Evolutionary conservation across 64 coral and sea anemone species (phyloP).

Genomic region (Hydrozoanthus tunicans): DNA sequence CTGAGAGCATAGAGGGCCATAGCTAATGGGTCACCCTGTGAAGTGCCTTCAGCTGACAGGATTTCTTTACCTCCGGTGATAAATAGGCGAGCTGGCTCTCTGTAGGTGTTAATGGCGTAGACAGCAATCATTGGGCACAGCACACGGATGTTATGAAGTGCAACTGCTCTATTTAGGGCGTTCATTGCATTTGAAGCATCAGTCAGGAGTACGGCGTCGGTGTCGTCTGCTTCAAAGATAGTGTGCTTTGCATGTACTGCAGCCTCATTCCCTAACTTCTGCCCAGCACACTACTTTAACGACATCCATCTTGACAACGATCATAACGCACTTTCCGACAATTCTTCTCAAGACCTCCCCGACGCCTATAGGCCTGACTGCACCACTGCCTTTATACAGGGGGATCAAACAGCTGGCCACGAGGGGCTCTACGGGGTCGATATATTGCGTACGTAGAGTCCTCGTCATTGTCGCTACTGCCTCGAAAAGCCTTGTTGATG

Average conservation of each 20-base stretch:
- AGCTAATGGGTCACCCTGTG: no score
- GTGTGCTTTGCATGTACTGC: background rate
- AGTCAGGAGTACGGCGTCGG: no score
- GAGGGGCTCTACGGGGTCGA: background rate
- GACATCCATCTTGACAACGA: no score
- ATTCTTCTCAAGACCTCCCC: no score
- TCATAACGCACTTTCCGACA: no score
- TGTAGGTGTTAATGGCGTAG: no score
- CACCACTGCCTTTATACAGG: background rate
- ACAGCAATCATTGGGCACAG: background rate
- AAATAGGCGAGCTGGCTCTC: constrained; percentile 3
- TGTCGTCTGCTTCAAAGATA: no score
- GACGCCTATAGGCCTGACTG: no score
- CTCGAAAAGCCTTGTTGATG: no score
- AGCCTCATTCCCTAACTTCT: constrained; percentile 21
- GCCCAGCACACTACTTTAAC: background rate
- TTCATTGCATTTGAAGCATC: background rate
- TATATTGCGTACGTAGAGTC: background rate
- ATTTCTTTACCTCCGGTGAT: constrained; percentile 20
- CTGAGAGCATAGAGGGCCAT: background rate
- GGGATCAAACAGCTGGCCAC: background rate
- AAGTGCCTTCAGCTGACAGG: background rate
- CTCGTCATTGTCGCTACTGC: no score
- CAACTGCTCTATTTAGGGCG: background rate
- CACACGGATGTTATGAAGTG: background rate